A percentile compares a stretch with the other conserved stretches of the same genome.
Evolutionary conservation across 2,113 vertebrate genomes (phyloP).

Genomic region (Tilapia sparmanii): DNA sequence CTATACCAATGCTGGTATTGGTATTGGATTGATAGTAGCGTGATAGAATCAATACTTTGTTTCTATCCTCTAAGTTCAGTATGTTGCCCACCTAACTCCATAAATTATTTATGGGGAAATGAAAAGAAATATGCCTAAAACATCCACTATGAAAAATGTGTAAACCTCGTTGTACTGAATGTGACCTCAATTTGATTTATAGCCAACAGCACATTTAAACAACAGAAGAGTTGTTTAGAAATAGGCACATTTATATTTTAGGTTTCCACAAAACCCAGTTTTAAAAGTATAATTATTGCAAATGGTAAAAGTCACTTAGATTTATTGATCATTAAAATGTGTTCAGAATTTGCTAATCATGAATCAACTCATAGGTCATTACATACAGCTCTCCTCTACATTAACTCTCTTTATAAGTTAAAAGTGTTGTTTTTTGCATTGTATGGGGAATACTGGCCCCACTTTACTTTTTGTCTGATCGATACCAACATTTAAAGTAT

Average conservation of each 20-base stretch:
- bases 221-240: background rate
- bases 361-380: background rate
- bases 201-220: background rate
- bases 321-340: background rate
- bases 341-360: background rate
- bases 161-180: background rate
- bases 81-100: rapidly evolving
- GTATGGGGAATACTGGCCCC: background rate
- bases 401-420: background rate
- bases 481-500: background rate
- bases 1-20: background rate
- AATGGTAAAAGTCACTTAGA: background rate
- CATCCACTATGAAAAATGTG: background rate
- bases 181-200: rapidly evolving
- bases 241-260: background rate
- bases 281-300: background rate
- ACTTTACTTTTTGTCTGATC: background rate
- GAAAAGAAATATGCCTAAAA: background rate
- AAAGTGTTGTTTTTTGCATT: background rate
- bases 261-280: background rate
- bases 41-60: background rate
- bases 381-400: background rate
- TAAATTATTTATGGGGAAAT: background rate
- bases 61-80: background rate
- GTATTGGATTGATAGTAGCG: background rate